Evolutionary conservation across 2,797 vertebrate genomes (phyloP), one percentile per base, ranked within the genome.

Genomic region (Chelidonichthys spinosus): DNA sequence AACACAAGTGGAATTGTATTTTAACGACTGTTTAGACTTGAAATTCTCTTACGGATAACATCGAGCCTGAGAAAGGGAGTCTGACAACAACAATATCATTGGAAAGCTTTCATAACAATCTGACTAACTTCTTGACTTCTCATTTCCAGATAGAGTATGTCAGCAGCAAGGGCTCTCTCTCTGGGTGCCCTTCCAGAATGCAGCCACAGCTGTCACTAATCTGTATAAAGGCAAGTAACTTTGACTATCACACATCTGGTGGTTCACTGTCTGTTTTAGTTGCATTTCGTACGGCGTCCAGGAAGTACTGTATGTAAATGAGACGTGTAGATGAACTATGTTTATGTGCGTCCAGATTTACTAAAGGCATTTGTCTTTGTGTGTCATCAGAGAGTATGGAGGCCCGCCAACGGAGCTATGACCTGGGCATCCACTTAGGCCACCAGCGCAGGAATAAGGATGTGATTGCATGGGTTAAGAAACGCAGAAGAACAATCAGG

Each of bases 151-250:
- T 92, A 93, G 98, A 76, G 98, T 98, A 82, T 99, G 98, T 94
- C 98, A 99, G 91, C 98, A 99, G 91, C 98, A 99, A 92, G 97
- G 97, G 74, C 96, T 98, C 67, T 98, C 98, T 74, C 95, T 99
- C 66, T 99, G 98, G 98, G 96, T 97, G 73, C 97, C 98, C 56
- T 99, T 99, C 92, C 98, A 99, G 92, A 99, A 98, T 73, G 98
- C 98, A 60, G 98, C 98, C 85, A 98, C 98, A 53, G 97, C 98
- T 35, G 98, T 99, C 94, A 99, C 98, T 86, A 99, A 98, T 83
- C 94, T 99, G 74, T 99, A 99, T 84, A 99, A 98, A 98, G 98
- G 98, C 96, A 95, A 94, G 89, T 63, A 18, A 25, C 3, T 10
- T 42, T 46, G 3, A 39, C 13, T 32, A 1, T 53, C 25, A 4